phyloP scores from a whole-genome alignment of 2,888 invertebrate genomes.

The Furcula furcula region DNA sequence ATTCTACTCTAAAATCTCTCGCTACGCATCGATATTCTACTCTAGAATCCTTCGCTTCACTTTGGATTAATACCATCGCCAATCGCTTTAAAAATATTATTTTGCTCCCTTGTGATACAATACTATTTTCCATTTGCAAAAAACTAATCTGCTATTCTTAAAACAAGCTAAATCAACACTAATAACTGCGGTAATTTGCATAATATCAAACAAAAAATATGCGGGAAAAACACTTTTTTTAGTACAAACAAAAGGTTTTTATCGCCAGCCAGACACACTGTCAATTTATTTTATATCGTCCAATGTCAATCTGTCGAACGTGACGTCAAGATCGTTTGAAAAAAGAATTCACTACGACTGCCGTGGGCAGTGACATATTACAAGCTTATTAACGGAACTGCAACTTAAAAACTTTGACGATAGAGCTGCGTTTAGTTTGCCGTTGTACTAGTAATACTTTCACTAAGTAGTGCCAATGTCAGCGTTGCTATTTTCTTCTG shows the following conservation, averaged over 20 bases:
- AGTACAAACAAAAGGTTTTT: constrained; percentile 18
- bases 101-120: too few relatives aligned
- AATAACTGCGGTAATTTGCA: too few relatives aligned
- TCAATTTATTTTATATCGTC: constrained; percentile 16
- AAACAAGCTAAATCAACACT: too few relatives aligned
- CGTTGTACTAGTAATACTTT: constrained; percentile 50
- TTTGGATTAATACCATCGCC: too few relatives aligned
- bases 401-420: neutral
- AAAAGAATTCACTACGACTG: constrained; percentile 41
- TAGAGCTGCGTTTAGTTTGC: constrained; percentile 21
- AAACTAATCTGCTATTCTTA: too few relatives aligned
- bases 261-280: constrained; percentile 10
- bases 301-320: constrained; percentile 29
- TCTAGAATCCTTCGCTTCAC: too few relatives aligned
- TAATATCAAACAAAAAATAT: too few relatives aligned
- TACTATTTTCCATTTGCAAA: too few relatives aligned
- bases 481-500: constrained; percentile 61
- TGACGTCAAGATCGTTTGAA: constrained; percentile 37
- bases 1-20: too few relatives aligned
- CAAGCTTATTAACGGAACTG: constrained; percentile 4
- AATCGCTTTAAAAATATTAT: too few relatives aligned
- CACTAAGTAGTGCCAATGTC: constrained; percentile 76
- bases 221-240: constrained; percentile 12
- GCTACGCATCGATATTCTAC: too few relatives aligned
- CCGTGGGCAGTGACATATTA: constrained; percentile 33